Conservation (phyloP, 1,140 invertebrate species). For the Mamestra configurata region DNA sequence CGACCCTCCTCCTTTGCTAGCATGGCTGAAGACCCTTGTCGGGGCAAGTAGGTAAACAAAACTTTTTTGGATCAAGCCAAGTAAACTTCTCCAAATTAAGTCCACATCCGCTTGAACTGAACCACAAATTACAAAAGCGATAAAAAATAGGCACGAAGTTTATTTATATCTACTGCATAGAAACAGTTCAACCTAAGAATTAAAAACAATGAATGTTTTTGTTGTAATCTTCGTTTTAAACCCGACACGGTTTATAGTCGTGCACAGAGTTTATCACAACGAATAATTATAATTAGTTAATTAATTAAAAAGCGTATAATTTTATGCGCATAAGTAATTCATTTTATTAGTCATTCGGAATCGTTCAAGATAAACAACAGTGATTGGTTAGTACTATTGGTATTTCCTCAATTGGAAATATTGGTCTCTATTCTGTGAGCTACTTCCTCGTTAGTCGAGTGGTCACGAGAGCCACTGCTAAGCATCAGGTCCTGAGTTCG, state of each 20-base stretch:
- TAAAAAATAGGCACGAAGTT: not conserved
- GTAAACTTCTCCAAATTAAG: not conserved
- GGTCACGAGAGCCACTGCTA: too few species aligned
- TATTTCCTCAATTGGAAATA: not conserved
- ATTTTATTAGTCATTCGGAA: not conserved
- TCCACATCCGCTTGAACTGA: not conserved
- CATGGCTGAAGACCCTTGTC: not conserved
- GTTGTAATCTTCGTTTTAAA: not conserved
- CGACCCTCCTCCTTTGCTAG: too few species aligned
- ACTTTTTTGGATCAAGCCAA: too few species aligned
- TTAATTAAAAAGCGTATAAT: not conserved
- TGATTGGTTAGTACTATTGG: not conserved
- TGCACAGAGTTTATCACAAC: not conserved
- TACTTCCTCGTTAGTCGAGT: too few species aligned
- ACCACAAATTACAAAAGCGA: not conserved
- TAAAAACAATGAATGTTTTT: slow-evolving; percentile 1
- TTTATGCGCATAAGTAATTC: not conserved
- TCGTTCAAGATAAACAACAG: not conserved
- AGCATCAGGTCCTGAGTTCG: too few species aligned
- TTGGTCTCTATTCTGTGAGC: too few species aligned
- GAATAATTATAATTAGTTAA: not conserved
- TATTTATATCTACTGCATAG: not conserved
- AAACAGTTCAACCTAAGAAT: not conserved
- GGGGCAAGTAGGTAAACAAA: too few species aligned
- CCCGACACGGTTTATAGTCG: not conserved